Evolutionary conservation across 2,113 vertebrate genomes (phyloP).

Genomic region (Carassius auratus): DNA sequence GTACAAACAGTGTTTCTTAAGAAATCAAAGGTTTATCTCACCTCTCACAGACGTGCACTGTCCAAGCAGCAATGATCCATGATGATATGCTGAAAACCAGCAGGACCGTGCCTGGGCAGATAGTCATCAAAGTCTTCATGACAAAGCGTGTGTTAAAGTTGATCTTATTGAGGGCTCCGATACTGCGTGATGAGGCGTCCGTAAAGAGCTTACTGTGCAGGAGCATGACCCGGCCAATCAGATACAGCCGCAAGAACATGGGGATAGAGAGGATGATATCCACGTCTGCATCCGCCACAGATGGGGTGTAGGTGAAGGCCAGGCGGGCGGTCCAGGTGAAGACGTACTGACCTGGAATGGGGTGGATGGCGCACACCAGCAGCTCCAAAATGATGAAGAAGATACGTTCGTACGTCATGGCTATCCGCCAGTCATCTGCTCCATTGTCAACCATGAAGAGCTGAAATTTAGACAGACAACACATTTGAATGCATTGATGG

Average conservation of each 20-base stretch:
- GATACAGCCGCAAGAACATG: slow-evolving; percentile 94
- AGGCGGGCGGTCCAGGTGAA: slow-evolving; percentile 87
- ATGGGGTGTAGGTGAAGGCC: slow-evolving; percentile 84
- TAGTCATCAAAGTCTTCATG: slow-evolving; percentile 96
- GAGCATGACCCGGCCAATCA: slow-evolving; percentile 91
- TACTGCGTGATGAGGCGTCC: slow-evolving; percentile 90
- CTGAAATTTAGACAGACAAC: slow-evolving; percentile 63
- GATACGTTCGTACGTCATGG: slow-evolving; percentile 88
- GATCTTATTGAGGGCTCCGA: slow-evolving; percentile 92
- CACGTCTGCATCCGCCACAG: slow-evolving; percentile 83
- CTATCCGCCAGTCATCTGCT: slow-evolving; percentile 93
- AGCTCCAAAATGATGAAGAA: slow-evolving; percentile 88
- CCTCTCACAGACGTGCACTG: slow-evolving; percentile 91
- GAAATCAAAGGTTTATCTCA: slow-evolving; percentile 29
- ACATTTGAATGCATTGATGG: neutral
- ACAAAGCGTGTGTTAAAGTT: slow-evolving; percentile 95
- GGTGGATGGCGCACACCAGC: slow-evolving; percentile 89
- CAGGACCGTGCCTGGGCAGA: slow-evolving; percentile 90
- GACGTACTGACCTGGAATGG: slow-evolving; percentile 87
- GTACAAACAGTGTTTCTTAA: slow-evolving; percentile 1
- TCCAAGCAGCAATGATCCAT: slow-evolving; percentile 95
- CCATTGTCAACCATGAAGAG: slow-evolving; percentile 97
- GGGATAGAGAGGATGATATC: slow-evolving; percentile 91
- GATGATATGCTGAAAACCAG: slow-evolving; percentile 93
- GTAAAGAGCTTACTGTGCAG: slow-evolving; percentile 93